These are phyloP conservation scores for Pandemis heparana DNA, from an alignment of 2,888 invertebrate genomes.

Conservation along the genomic window DNA sequence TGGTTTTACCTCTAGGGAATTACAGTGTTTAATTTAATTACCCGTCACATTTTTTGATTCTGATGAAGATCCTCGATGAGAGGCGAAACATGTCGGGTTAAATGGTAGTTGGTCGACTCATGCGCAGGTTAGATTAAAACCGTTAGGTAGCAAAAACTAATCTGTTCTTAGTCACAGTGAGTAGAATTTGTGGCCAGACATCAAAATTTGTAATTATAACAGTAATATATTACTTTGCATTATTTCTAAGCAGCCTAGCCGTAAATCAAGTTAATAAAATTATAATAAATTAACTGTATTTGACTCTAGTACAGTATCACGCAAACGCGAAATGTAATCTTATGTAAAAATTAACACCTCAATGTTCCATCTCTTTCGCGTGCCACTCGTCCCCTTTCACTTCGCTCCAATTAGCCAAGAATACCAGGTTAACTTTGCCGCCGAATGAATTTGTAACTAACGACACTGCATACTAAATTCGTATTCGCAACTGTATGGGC, in stretches of 20 bases:
- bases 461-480: not conserved
- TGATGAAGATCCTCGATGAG: too few relatives aligned
- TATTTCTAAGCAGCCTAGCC: not conserved
- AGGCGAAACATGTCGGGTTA: too few relatives aligned
- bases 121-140: not conserved
- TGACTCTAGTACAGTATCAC: slow-evolving; percentile 4
- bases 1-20: too few relatives aligned
- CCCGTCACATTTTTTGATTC: too few relatives aligned
- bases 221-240: not conserved
- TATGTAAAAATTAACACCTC: slow-evolving; percentile 32
- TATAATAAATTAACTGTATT: slow-evolving; percentile 35
- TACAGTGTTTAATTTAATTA: too few relatives aligned
- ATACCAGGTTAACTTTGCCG: slow-evolving; percentile 25
- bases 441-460: slow-evolving; percentile 8
- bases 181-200: not conserved
- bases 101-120: not conserved
- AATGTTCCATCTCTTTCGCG: slow-evolving; percentile 24
- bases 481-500: not conserved
- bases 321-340: slow-evolving; percentile 11
- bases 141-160: not conserved
- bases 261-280: slow-evolving; percentile 18
- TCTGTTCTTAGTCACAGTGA: not conserved
- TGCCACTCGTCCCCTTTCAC: slow-evolving; percentile 28
- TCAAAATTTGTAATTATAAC: not conserved
- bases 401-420: slow-evolving; percentile 33